phyloP scores from a whole-genome alignment of 2,797 vertebrate genomes.

The Xenentodon cancila region DNA sequence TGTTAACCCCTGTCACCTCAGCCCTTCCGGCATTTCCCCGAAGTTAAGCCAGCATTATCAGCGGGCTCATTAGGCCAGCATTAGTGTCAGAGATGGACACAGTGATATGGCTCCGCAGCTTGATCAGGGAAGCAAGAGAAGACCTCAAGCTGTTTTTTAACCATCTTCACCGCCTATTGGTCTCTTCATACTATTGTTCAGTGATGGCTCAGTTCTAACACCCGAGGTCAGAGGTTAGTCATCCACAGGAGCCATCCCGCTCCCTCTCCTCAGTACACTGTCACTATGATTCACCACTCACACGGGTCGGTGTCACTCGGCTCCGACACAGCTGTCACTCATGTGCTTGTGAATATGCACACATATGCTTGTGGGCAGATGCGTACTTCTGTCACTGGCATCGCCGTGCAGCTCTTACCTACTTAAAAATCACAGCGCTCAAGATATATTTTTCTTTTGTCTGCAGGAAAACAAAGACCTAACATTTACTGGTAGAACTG shows the following conservation, averaged over 20 bases:
- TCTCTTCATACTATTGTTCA: conserved; percentile 70
- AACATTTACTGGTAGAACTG: too few relatives aligned
- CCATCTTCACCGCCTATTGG: conserved; percentile 41
- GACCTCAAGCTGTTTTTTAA: conserved; percentile 58
- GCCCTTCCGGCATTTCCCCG: conserved; percentile 53
- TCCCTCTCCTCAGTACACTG: conserved; percentile 62
- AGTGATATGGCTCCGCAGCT: conserved; percentile 67
- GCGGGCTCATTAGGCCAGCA: conserved; percentile 75
- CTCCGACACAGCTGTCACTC: conserved; percentile 74
- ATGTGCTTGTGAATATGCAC: conserved; percentile 45
- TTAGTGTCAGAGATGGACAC: conserved; percentile 80
- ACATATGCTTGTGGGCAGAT: conserved; percentile 35
- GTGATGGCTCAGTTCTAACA: conserved; percentile 71
- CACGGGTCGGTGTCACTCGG: conserved; percentile 63
- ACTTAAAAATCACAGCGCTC: conserved; percentile 31
- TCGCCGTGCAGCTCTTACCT: conserved; percentile 23
- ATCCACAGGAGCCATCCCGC: conserved; percentile 65
- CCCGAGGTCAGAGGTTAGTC: conserved; percentile 67
- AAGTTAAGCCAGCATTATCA: conserved; percentile 73
- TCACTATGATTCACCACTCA: conserved; percentile 75
- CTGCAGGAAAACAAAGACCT: conserved; percentile 6
- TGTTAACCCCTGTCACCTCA: conserved; percentile 69
- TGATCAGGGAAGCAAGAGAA: conserved; percentile 63
- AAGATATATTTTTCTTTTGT: neutral
- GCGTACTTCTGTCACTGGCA: conserved; percentile 32